Conservation (phyloP, 2,113 vertebrate genomes). For the Sylvilagus bachmani region DNA sequence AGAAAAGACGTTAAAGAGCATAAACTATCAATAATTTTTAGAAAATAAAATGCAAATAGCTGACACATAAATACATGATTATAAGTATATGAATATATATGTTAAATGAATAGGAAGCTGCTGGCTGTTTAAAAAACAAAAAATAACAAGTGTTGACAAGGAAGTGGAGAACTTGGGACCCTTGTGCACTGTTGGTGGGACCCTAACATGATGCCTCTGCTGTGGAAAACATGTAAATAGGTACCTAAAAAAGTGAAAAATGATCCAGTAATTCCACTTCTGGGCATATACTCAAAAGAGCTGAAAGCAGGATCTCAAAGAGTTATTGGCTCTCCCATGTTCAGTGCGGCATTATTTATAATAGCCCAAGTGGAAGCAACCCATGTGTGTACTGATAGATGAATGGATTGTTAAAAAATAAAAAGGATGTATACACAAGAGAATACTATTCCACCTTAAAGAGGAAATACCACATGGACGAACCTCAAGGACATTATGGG, state of each 20-base stretch:
- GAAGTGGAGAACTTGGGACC: neutral
- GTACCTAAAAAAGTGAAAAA: conserved; percentile 19
- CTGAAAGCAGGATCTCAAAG: no score
- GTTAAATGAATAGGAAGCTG: conserved; percentile 43
- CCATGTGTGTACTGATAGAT: no score
- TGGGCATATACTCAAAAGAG: neutral
- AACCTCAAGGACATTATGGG: neutral
- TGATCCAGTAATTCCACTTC: neutral
- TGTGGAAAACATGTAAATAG: neutral
- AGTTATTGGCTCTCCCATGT: neutral
- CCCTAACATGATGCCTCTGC: neutral
- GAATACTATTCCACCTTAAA: conserved; percentile 27
- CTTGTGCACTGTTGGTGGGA: neutral
- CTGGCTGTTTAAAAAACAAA: neutral
- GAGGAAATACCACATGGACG: neutral
- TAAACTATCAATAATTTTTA: conserved; percentile 44
- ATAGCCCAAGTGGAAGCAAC: neutral
- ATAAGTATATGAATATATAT: conserved; percentile 20
- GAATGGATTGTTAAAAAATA: no score
- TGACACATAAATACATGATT: conserved; percentile 21
- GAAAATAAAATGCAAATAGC: conserved; percentile 20
- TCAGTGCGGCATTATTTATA: conserved; percentile 26
- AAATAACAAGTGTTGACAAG: neutral
- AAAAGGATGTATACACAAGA: neutral
- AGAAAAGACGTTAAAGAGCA: neutral